A percentile compares a stretch with the other conserved stretches of the same genome.
phyloP scores from a whole-genome alignment of 2,797 vertebrate genomes.

The Clarias pachynema region DNA sequence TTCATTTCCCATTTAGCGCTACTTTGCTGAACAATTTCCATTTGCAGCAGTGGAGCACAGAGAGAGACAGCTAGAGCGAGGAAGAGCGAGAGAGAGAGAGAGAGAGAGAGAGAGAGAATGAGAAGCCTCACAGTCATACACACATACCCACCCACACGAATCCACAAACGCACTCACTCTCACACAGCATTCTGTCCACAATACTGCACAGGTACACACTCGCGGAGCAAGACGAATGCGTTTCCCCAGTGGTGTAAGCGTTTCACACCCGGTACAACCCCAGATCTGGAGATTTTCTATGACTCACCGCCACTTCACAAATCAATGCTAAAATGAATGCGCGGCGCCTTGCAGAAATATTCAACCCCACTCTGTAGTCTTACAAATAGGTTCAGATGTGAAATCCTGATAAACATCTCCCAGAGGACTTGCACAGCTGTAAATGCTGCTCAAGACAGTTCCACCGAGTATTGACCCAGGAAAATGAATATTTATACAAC shows the following conservation, averaged over 20 bases:
- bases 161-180: background rate
- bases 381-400: background rate
- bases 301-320: background rate
- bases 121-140: background rate
- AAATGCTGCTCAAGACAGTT: background rate
- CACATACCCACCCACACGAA: background rate
- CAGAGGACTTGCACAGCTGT: background rate
- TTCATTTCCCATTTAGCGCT: slow-evolving; percentile 46
- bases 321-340: background rate
- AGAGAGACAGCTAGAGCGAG: slow-evolving; percentile 1
- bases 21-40: slow-evolving; percentile 42
- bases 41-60: slow-evolving; percentile 5
- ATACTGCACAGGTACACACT: background rate
- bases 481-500: too few species aligned
- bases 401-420: background rate
- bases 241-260: slow-evolving; percentile 3
- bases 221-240: background rate
- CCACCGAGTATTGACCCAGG: background rate
- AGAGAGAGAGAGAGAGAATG: background rate
- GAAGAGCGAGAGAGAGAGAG: background rate
- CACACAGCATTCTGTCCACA: background rate
- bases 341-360: background rate
- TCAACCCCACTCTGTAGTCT: background rate
- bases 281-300: background rate
- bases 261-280: background rate